A percentile compares a stretch with the other conserved stretches of the same genome.
Conservation (phyloP, 2,797 vertebrate genomes). For the Octomys mimax region DNA sequence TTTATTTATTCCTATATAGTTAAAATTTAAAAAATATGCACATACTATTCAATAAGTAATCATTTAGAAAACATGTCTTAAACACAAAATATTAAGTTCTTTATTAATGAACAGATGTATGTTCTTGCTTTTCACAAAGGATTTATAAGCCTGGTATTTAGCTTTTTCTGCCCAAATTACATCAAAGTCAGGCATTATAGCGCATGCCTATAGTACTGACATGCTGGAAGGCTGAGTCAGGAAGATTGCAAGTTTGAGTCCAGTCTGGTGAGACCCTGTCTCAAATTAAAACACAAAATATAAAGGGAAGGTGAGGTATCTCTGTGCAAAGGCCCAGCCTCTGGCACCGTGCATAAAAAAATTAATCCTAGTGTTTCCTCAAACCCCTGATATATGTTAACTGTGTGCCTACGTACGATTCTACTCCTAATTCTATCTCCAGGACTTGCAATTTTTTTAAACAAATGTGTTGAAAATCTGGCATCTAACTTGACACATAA, state of each 20-base stretch:
- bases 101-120: not conserved
- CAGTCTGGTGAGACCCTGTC: not conserved
- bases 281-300: not conserved
- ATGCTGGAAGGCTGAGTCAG: not conserved
- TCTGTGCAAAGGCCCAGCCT: not conserved
- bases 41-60: conserved; percentile 1
- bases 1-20: not conserved
- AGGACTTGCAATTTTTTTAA: not conserved
- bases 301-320: not conserved
- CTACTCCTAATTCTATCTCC: not conserved
- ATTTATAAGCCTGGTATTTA: conserved; percentile 5
- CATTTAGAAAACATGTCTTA: not conserved
- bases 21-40: not conserved
- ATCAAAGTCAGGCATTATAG: not conserved
- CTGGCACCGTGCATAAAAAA: not conserved
- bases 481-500: not conserved
- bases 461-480: not conserved
- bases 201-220: not conserved
- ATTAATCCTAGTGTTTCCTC: not conserved
- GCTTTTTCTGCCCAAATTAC: conserved; percentile 7
- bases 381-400: not conserved
- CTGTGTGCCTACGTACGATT: not conserved
- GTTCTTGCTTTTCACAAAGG: not conserved
- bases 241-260: not conserved
- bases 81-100: not conserved